Evolutionary conservation across 2,113 vertebrate species (phyloP).

Genomic region (Grallaria varia): DNA sequence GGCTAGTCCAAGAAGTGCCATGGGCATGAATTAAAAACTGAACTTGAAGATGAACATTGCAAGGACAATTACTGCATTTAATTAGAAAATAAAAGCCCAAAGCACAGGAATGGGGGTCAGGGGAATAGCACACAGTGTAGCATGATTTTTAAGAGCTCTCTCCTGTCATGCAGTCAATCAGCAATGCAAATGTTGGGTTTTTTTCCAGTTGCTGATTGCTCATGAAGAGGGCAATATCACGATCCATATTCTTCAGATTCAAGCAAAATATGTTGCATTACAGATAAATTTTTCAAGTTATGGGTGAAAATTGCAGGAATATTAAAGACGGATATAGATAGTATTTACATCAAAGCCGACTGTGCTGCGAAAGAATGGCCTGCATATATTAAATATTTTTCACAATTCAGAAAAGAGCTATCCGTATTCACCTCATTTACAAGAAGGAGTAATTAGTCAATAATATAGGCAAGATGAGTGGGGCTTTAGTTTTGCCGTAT

Average conservation of each 20-base stretch:
- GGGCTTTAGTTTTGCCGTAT: not conserved
- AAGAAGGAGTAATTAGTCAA: not conserved
- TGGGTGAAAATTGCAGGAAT: not conserved
- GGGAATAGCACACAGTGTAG: not conserved
- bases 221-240: not conserved
- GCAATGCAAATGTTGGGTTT: not conserved
- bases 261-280: not conserved
- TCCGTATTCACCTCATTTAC: not conserved
- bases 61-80: constrained; percentile 59
- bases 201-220: not conserved
- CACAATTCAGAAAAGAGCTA: not conserved
- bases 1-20: constrained; percentile 40
- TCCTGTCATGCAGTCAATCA: not conserved
- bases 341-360: not conserved
- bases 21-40: constrained; percentile 43
- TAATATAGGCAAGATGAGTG: not conserved
- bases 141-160: constrained; percentile 5
- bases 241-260: not conserved
- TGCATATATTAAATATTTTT: not conserved
- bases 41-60: constrained; percentile 51
- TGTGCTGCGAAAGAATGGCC: not conserved
- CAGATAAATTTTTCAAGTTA: not conserved
- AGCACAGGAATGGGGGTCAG: constrained; percentile 18
- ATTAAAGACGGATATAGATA: not conserved
- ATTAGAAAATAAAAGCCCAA: constrained; percentile 60